These are phyloP conservation scores for Squalus acanthias DNA, from an alignment of 2,797 vertebrate species.

Conservation along the genomic window DNA sequence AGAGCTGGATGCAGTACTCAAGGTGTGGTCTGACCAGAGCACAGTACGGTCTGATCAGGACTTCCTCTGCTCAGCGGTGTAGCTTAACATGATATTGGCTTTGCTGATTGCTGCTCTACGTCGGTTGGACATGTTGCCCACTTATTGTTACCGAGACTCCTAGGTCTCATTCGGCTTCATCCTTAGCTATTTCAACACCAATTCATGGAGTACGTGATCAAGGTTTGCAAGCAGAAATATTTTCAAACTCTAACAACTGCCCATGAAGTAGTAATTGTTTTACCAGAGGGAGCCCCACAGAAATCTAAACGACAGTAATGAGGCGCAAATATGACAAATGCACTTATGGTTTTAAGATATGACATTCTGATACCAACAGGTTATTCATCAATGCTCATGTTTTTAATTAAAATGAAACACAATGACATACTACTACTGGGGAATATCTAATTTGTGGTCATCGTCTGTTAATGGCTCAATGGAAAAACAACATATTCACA, in stretches of 20 bases:
- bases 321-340: neutral
- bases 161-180: neutral
- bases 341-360: neutral
- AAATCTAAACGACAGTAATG: neutral
- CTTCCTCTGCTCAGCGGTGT: neutral
- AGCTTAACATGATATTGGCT: neutral
- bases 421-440: neutral
- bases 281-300: neutral
- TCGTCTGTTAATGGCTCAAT: neutral
- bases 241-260: neutral
- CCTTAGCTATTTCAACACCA: neutral
- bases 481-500: neutral
- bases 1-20: neutral
- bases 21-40: neutral
- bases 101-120: neutral
- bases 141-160: neutral
- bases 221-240: neutral
- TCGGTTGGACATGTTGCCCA: neutral
- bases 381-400: neutral
- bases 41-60: neutral
- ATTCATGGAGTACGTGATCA: neutral
- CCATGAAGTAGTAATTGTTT: neutral
- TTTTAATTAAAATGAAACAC: neutral
- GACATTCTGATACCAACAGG: neutral
- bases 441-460: slow-evolving; percentile 18